Evolutionary conservation across 2,888 invertebrate genomes (phyloP), one percentile per base, ranked within the genome.

Genomic region (Diabrotica balteata): DNA sequence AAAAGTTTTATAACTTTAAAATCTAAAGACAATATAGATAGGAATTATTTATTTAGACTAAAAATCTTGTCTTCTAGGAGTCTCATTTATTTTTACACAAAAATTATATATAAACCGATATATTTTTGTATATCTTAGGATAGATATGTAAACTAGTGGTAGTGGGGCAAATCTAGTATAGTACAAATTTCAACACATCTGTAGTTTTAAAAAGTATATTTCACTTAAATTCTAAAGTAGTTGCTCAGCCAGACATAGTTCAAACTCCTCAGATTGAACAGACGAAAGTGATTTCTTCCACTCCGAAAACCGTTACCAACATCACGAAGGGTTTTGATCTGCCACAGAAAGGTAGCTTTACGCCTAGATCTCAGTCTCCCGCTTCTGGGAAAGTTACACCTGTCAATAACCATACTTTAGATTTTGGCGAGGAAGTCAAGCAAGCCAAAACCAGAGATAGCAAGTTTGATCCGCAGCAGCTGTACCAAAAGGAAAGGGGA

Each of bases 401-500:
- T 0, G 77, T 80, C 9, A 76, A 75, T 53, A 32, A 70, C 7
- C 52, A 64, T 7, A 71, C 66, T 50, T 54, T 67, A n/a, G 66
- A 64, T 9, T 73, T 66, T 10, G 69, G 72, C 54, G 70, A 72
- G 2, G 79, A 80, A 53, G 22, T 57, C 11, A 73, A 76, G 74
- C 63, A 42, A 2, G 70, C 71, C 1, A 82, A 85, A 70, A 77
- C 82, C 10, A 87, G 85, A 69, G 89, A 90, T 69, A 87, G 85
- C 55, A 89, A 87, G 81, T 73, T 84, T 17, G 90, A 91, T 79
- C 88, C 89, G 0, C 81, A 86, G 52, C 85, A 85, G 53, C 87
- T 91, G 74, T 96, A 91, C 78, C 85, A 88, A 59, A 90, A 88
- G 77, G 93, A 94, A 80, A 89, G 95, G 74, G 91, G 92, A 0